Base-by-base conservation (phyloP, 1,140 invertebrate genomes). In the Cydia splendana region DNA sequence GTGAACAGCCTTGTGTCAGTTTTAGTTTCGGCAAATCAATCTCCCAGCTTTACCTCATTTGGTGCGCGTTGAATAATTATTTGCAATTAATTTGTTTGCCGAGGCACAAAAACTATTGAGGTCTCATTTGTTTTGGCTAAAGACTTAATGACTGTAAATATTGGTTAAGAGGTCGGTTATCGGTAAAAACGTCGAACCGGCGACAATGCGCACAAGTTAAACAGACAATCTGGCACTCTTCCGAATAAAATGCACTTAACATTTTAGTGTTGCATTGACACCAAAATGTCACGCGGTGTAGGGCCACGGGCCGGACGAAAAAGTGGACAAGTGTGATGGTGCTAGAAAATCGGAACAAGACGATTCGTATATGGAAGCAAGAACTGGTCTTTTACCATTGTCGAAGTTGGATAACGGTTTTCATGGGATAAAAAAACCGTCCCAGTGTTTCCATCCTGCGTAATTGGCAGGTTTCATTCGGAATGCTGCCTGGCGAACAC, bases 261-360 rank as follows among this genome's bases (percentile, higher is more conserved):
- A 84, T 85, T 89, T 88, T 90, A 90, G 89, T 91, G 84, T 87
- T 88, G 83, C 85, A 87, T 84, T 88, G 87, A 87, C 87, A 91
- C 85, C 87, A 84, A 89, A 88, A 87, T 81, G 84, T 89, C 82
- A 87, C 78, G 77, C 76, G 77, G 76, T 79, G 80, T 82, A 87
- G 83, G 84, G 80, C 78, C 57, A 76, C 24, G 51, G 38, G 48
- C 51, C 48, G 76, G 62, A 48, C 73, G 85, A 91, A 91, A 91
- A 92, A 86, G 82, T 83, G 83, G 84, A 84, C 84, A 88, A 87
- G 74, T 77, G 65, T 79, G 78, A 79, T 81, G 82, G 82, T 85
- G 83, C 87, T 91, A 90, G 89, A 91, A 91, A 91, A 91, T 92
- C 85, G 89, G 87, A 88, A 89, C 85, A 86, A 78, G 83, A 75